Evolutionary conservation across 2,888 invertebrate species (phyloP).

Genomic region (Drosophila ochracea): DNA sequence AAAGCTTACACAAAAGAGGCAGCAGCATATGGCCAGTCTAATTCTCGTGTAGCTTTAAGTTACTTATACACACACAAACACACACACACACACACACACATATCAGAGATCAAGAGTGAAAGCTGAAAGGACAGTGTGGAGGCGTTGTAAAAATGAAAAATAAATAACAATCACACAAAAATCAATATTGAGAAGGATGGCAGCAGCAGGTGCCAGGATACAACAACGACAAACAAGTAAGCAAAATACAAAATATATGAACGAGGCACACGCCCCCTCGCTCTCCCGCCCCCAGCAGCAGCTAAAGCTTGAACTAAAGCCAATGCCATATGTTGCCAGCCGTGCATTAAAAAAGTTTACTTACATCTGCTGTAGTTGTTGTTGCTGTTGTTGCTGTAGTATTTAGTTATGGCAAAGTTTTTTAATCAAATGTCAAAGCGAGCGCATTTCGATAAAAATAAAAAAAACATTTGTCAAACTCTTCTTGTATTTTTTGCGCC

Average conservation of each 20-base stretch:
- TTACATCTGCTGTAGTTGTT: slow-evolving; percentile 20
- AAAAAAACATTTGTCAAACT: slow-evolving; percentile 33
- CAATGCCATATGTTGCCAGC: slow-evolving; percentile 61
- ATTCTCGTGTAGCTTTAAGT: slow-evolving; percentile 28
- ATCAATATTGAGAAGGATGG: slow-evolving; percentile 71
- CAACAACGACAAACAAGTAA: background rate
- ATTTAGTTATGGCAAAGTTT: slow-evolving; percentile 55
- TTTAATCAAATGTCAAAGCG: slow-evolving; percentile 65
- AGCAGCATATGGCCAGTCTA: slow-evolving; percentile 31
- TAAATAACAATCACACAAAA: slow-evolving; percentile 77
- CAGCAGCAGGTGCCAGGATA: slow-evolving; percentile 24
- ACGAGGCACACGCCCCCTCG: background rate
- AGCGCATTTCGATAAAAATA: slow-evolving; percentile 9
- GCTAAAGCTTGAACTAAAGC: slow-evolving; percentile 25
- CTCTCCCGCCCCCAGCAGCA: background rate
- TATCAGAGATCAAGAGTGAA: slow-evolving; percentile 39
- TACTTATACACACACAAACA: slow-evolving; percentile 2
- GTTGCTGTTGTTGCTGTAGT: background rate
- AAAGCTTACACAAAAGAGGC: slow-evolving; percentile 11
- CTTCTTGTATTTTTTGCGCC: background rate
- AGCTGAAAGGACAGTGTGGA: slow-evolving; percentile 23
- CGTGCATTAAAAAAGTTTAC: slow-evolving; percentile 14
- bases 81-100: background rate
- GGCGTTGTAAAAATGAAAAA: slow-evolving; percentile 66
- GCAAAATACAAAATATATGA: slow-evolving; percentile 19